Evolutionary conservation across 2,113 vertebrate species (phyloP).

Genomic region (Naja naja): DNA sequence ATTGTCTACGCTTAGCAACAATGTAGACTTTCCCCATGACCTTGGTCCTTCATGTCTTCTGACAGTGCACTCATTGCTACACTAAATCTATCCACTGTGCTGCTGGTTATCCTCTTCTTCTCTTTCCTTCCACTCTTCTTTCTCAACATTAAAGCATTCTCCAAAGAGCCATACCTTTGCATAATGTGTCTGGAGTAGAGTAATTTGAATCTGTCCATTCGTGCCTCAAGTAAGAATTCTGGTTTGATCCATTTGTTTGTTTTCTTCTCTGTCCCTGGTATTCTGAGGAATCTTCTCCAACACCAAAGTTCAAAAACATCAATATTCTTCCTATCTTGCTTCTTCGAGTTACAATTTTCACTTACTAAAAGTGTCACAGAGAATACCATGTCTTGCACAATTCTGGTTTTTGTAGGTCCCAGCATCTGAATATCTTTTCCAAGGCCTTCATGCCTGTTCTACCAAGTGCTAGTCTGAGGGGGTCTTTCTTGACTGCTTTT

Average conservation of each 20-base stretch:
- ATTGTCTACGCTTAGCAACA: neutral
- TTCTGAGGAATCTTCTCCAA: neutral
- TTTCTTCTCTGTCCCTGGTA: neutral
- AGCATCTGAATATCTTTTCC: neutral
- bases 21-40: neutral
- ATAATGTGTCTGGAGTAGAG: neutral
- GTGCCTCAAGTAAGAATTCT: neutral
- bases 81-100: neutral
- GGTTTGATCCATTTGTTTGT: neutral
- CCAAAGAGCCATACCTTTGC: neutral
- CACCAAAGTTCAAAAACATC: neutral
- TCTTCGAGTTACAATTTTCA: neutral
- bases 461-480: neutral
- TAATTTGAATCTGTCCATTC: neutral
- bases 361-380: neutral
- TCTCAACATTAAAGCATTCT: neutral
- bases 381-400: neutral
- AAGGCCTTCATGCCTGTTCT: neutral
- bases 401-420: neutral
- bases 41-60: neutral
- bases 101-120: neutral
- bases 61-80: neutral
- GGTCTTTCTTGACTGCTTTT: neutral
- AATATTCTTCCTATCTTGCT: neutral
- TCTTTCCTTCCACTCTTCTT: neutral